These are phyloP conservation scores for Bambusicola thoracicus DNA, from an alignment of 2,113 vertebrate genomes.

Conservation along the genomic window DNA sequence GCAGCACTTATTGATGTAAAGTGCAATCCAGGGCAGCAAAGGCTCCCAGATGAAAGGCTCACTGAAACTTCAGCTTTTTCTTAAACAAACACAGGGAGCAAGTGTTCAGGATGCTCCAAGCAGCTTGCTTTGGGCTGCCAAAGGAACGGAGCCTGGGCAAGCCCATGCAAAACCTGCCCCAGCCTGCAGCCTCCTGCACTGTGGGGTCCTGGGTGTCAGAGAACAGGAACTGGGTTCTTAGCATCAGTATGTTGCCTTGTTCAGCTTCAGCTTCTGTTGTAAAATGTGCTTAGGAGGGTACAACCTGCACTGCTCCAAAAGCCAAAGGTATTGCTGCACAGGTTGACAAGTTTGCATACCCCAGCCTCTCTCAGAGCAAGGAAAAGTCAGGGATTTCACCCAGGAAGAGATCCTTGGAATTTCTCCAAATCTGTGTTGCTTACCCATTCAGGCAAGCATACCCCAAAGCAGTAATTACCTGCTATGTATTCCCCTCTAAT, in stretches of 20 bases:
- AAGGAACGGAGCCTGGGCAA: neutral
- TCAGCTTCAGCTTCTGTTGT: neutral
- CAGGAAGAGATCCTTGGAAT: neutral
- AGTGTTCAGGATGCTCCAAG: neutral
- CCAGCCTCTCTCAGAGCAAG: accelerated
- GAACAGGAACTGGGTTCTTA: neutral
- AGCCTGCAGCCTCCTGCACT: neutral
- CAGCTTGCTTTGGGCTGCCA: neutral
- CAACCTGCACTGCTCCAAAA: neutral
- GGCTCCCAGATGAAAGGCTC: neutral
- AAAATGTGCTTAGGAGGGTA: neutral
- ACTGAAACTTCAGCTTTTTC: neutral
- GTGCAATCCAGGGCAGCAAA: neutral
- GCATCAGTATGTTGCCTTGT: accelerated
- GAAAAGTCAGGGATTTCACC: neutral
- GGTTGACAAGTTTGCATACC: neutral
- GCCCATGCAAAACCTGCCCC: neutral
- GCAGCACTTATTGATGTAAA: neutral
- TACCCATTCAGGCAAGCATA: neutral
- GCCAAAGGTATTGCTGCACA: neutral
- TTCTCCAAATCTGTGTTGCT: neutral
- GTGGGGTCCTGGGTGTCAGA: neutral
- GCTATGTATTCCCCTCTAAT: neutral
- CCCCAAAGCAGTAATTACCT: constrained; percentile 28
- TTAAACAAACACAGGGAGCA: neutral